Conservation (phyloP, 2,797 vertebrate genomes). For the Sebastes taczanowskii region DNA sequence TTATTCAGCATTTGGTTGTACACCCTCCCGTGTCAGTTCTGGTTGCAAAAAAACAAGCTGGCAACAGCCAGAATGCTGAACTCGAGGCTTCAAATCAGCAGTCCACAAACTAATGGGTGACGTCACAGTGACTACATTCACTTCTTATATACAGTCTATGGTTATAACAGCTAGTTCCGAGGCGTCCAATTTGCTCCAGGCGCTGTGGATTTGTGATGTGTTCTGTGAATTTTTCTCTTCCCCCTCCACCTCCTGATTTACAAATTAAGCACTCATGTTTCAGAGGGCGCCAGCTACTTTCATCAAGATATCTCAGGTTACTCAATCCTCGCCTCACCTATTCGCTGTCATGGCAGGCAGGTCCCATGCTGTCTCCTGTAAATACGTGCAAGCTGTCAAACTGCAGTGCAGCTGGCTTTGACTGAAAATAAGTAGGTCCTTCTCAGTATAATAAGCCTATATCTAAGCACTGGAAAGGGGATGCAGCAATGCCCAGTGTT, state of each 20-base stretch:
- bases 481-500: conserved; percentile 3
- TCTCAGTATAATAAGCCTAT: conserved; percentile 1
- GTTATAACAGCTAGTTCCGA: background rate
- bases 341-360: conserved; percentile 17
- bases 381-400: conserved; percentile 42
- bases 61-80: too few relatives aligned
- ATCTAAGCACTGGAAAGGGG: background rate
- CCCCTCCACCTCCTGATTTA: background rate
- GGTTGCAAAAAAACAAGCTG: background rate
- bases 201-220: background rate
- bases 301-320: conserved; percentile 47
- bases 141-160: background rate
- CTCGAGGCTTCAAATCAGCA: background rate
- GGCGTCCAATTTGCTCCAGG: background rate
- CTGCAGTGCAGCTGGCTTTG: conserved; percentile 28
- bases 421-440: conserved; percentile 25
- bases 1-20: too few relatives aligned
- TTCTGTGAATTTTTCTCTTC: background rate
- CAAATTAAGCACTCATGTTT: conserved; percentile 37
- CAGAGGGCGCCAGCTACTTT: conserved; percentile 20
- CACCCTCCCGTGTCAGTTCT: background rate
- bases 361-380: conserved; percentile 26
- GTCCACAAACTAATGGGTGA: background rate
- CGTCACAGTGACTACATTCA: background rate
- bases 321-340: conserved; percentile 24